Evolutionary conservation across 2,113 vertebrate genomes (phyloP), one percentile per base, ranked within the genome.

Genomic region (Atractosteus spatula): DNA sequence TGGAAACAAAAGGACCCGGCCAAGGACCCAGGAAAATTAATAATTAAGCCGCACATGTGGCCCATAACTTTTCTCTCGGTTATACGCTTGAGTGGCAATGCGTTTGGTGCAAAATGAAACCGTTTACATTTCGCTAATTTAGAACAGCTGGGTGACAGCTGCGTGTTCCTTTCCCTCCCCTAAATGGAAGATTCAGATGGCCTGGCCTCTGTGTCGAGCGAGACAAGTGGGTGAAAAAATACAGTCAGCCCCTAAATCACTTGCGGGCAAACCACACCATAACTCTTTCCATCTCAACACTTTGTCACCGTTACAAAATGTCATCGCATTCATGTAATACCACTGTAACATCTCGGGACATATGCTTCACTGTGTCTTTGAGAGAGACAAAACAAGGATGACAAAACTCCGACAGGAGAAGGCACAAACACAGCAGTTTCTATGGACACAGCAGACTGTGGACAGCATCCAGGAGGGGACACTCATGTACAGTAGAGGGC

Each of bases 91-190:
- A 78, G 55, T 72, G 67, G 71, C 71, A 14, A 66, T 70, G 71
- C 17, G 14, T 67, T 75, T 73, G 45, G 7, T 72, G 66, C 16
- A 62, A 68, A 69, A 16, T 42, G 65, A 66, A 72, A 69, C 54
- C 54, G 51, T 74, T 78, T 74, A 75, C 59, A 47, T 63, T 69
- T 11, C 14, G 63, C 55, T 78, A 75, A 73, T 78, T 75, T 63
- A 61, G 16, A 63, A 55, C 73, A 78, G 73, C 70, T 72, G 77
- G 70, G 13, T 41, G 62, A 47, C 67, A 72, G 66, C 73, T 70
- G 70, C 16, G 68, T 8, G 7, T 57, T 41, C n/a, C 56, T 69
- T 54, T 55, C 44, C 17, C 65, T 62, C 63, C 61, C 69, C 3
- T 17, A 45, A 71, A 47, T 66, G 62, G 13, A 12, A 55, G 41